These are phyloP conservation scores for Thecocarcelia acutangulata DNA, from an alignment of 2,888 invertebrate genomes.

Conservation along the genomic window DNA sequence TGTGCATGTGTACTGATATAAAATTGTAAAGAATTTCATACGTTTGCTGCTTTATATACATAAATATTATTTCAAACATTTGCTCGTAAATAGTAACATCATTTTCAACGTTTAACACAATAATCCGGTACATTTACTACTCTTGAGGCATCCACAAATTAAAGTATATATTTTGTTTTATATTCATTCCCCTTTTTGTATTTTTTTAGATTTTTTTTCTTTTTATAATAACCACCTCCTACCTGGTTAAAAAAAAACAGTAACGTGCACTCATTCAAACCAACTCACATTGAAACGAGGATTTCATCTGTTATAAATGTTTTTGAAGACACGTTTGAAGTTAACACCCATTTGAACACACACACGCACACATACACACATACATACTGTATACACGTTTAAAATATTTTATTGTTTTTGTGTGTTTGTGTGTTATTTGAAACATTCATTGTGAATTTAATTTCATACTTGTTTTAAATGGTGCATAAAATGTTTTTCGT, in stretches of 20 bases:
- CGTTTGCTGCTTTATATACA: not conserved
- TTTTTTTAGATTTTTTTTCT: not conserved
- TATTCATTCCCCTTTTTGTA: not conserved
- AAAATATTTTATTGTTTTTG: not conserved
- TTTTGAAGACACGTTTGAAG: constrained; percentile 31
- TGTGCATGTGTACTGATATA: not conserved
- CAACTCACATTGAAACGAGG: constrained; percentile 11
- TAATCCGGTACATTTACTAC: constrained; percentile 59
- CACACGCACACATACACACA: not conserved
- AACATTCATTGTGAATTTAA: not conserved
- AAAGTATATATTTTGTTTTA: constrained; percentile 46
- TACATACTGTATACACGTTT: not conserved
- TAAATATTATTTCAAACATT: not conserved
- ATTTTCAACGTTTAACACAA: constrained; percentile 47
- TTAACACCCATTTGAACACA: not conserved
- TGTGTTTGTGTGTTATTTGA: constrained; percentile 5
- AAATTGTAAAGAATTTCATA: too few species aligned
- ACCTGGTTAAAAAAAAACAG: constrained; percentile 2
- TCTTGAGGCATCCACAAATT: constrained; percentile 45
- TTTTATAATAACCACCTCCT: constrained; percentile 24
- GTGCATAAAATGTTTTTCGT: constrained; percentile 17
- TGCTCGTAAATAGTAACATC: constrained; percentile 10
- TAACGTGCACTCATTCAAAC: not conserved
- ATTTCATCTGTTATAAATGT: constrained; percentile 50
- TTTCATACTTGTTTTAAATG: constrained; percentile 33